Conservation (phyloP, 2,888 invertebrate species). For the Ormyrus pomaceus region DNA sequence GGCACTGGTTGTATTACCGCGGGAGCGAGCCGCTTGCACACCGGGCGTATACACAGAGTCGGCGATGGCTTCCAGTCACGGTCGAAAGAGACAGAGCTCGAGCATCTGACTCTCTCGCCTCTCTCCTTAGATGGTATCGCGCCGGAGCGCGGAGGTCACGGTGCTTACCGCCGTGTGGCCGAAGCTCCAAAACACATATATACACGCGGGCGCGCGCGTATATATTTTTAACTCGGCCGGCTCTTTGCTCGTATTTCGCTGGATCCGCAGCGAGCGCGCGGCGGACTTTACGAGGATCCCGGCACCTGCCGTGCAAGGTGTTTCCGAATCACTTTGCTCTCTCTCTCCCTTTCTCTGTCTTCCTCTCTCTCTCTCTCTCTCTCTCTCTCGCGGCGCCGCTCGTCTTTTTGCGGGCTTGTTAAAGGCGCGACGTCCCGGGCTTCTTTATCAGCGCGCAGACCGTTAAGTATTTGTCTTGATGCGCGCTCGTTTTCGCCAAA, state of each 20-base stretch:
- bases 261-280: constrained; percentile 3
- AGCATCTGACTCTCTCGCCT: constrained; percentile 45
- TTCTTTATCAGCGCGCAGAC: constrained; percentile 31
- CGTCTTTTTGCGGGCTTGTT: constrained; percentile 22
- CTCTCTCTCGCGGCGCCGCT: background rate
- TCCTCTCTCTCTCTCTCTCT: background rate
- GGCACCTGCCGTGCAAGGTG: constrained; percentile 75
- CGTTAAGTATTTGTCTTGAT: constrained; percentile 42
- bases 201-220: background rate
- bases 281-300: constrained; percentile 62
- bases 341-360: constrained; percentile 36
- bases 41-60: constrained; percentile 37
- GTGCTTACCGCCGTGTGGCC: constrained; percentile 68
- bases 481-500: constrained; percentile 40
- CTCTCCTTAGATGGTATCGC: constrained; percentile 71
- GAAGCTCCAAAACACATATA: background rate
- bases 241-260: background rate
- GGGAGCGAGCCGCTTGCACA: background rate
- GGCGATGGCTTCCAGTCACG: constrained; percentile 70
- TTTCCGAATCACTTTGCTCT: constrained; percentile 63
- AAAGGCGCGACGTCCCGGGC: constrained; percentile 9
- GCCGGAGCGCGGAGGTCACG: constrained; percentile 71
- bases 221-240: background rate
- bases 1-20: constrained; percentile 43
- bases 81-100: constrained; percentile 41